Conservation (phyloP, 1,140 invertebrate species). For the Procambarus clarkii region DNA sequence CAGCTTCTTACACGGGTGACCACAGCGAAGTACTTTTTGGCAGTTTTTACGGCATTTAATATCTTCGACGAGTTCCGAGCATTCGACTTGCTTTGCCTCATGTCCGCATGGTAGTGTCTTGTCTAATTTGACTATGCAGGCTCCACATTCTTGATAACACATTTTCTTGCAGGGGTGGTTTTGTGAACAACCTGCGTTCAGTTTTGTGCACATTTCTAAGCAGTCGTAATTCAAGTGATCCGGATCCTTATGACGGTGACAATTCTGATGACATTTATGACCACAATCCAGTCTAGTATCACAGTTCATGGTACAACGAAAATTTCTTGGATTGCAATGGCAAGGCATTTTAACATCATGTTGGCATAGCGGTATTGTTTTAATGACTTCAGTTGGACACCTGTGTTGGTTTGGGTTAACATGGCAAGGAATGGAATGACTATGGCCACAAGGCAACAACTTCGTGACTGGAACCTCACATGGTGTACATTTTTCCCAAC, state of each 20-base stretch:
- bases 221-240: constrained; percentile 56
- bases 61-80: constrained; percentile 5
- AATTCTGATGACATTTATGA: constrained; percentile 46
- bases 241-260: constrained; percentile 44
- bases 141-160: constrained; percentile 67
- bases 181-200: constrained; percentile 56
- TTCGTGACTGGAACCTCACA: constrained; percentile 65
- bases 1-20: constrained; percentile 38
- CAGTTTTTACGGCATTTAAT: constrained; percentile 62
- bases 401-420: constrained; percentile 13
- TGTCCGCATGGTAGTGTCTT: constrained; percentile 58
- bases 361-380: constrained; percentile 34
- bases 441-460: constrained; percentile 55
- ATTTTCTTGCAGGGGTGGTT: constrained; percentile 69
- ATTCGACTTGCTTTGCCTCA: constrained; percentile 17
- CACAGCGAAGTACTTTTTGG: constrained; percentile 64
- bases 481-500: constrained; percentile 76
- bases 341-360: constrained; percentile 49
- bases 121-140: constrained; percentile 9
- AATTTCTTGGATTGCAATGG: constrained; percentile 7
- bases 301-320: constrained; percentile 27
- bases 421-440: constrained; percentile 44
- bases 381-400: constrained; percentile 47
- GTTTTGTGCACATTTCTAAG: constrained; percentile 41
- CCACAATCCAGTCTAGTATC: constrained; percentile 62